Percentiles rank a stretch among this genome's conserved stretches.
phyloP scores from a whole-genome alignment of 2,888 invertebrate species.

The Drosophila prolongata region DNA sequence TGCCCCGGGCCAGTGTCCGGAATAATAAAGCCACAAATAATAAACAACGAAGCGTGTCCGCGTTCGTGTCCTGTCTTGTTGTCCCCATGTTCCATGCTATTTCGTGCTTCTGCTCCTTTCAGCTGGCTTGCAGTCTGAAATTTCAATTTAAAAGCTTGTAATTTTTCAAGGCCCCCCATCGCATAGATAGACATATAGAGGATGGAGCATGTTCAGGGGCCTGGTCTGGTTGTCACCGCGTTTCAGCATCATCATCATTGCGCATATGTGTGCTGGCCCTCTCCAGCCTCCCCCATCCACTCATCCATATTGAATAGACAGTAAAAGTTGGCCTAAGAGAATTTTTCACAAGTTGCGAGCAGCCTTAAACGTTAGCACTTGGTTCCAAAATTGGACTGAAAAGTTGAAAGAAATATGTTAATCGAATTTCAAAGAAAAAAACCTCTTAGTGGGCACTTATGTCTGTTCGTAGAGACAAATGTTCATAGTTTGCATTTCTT shows the following conservation, averaged over 20 bases:
- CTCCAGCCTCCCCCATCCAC: slow-evolving; percentile 3
- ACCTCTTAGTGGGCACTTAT: not conserved
- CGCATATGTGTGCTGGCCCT: slow-evolving; percentile 7
- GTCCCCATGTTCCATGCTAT: slow-evolving; percentile 14
- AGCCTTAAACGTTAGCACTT: slow-evolving; percentile 7
- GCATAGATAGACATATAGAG: slow-evolving; percentile 2
- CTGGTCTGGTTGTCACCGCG: slow-evolving; percentile 24
- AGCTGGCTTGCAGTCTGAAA: slow-evolving; percentile 46
- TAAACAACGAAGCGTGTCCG: slow-evolving; percentile 40
- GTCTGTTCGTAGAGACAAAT: not conserved
- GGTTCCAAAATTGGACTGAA: not conserved
- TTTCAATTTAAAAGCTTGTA: slow-evolving; percentile 55
- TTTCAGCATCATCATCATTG: slow-evolving; percentile 14
- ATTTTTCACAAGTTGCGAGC: slow-evolving; percentile 10
- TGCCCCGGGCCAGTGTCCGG: slow-evolving; percentile 35
- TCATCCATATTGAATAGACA: slow-evolving; percentile 26
- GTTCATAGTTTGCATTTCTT: not conserved
- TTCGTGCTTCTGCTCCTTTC: slow-evolving; percentile 12
- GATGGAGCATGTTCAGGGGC: not conserved
- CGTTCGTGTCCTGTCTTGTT: slow-evolving; percentile 24
- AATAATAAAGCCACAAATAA: slow-evolving; percentile 60
- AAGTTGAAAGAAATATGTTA: slow-evolving; percentile 26
- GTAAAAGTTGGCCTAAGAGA: slow-evolving; percentile 25
- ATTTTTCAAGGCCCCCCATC: slow-evolving; percentile 50
- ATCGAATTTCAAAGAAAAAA: slow-evolving; percentile 18